These are phyloP conservation scores for Glaucopsyche alexis DNA, from an alignment of 2,888 invertebrate species.

Conservation along the genomic window DNA sequence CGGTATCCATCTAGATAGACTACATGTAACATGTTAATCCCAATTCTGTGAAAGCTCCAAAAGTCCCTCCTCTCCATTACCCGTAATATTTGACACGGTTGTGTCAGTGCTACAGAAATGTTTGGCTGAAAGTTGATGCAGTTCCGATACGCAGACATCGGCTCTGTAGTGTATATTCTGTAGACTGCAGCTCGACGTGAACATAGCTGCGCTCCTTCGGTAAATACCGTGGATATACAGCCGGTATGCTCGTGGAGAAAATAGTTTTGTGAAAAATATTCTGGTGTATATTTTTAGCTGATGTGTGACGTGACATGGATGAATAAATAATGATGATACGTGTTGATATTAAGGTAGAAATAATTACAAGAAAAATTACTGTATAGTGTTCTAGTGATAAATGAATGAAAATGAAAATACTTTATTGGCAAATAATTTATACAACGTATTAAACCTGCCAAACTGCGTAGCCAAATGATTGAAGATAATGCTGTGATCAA, in stretches of 20 bases:
- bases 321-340: neutral
- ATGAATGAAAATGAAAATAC: too few species aligned
- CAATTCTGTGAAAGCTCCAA: neutral
- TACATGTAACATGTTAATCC: neutral
- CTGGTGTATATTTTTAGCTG: neutral
- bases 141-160: conserved; percentile 11
- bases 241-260: conserved; percentile 30
- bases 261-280: neutral
- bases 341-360: too few species aligned
- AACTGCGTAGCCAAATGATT: too few species aligned
- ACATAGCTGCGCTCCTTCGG: conserved; percentile 29
- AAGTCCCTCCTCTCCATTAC: neutral
- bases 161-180: conserved; percentile 7
- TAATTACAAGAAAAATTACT: too few species aligned
- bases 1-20: neutral
- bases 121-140: conserved; percentile 16
- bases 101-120: neutral
- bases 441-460: too few species aligned
- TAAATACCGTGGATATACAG: conserved; percentile 34
- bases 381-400: too few species aligned
- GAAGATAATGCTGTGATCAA: too few species aligned
- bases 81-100: conserved; percentile 1
- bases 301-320: neutral
- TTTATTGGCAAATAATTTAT: too few species aligned
- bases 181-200: neutral